Evolutionary conservation across 2,797 vertebrate genomes (phyloP), one percentile per base, ranked within the genome.

Genomic region (Malurus splendens): DNA sequence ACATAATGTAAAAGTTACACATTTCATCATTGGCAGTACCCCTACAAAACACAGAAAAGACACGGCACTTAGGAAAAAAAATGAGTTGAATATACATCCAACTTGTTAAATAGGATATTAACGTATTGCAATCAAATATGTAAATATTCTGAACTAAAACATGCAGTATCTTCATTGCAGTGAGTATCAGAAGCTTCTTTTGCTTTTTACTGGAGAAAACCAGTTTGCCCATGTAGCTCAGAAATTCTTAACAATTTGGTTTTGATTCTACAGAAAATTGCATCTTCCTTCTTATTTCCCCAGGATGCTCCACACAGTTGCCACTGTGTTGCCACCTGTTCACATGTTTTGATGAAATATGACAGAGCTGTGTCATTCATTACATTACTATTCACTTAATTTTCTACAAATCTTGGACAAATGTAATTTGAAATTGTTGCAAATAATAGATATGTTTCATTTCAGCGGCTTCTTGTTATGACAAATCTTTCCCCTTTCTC

Each of bases 1-100:
- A 99, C 99, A 99, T 99, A 61, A 99, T 98, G 82, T 99, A 99
- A 93, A 99, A 98, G 96, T 99, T 99, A 95, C 99, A 99, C 99
- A 99, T 99, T 96, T 99, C 99, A 92, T 99, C 99, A 78, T 92
- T 97, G 28, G 99, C 98, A 51, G 99, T 99, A 54, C 98, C 98
- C 28, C 99, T 99, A 96, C 14, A 90, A 18, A 74, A 66, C 4
- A 91, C 12, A 86, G 45, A 89, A 75, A 42, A 83, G 45, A 50
- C 19, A 22, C 0, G 0, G 36, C 8, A 74, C 38, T 54, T 59
- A 51, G 18, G 66, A 52, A 76, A 75, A 83, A 83, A n/a, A 91
- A 59, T 48, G 12, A 93, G 23, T 22, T 72, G 51, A 65, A 73
- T 32, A 90, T 44, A 60, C 5, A 92, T 51, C 6, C 25, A 45